These are phyloP conservation scores for Epizoanthus illoricatus DNA, from an alignment of 92 coral and sea anemone species.

Conservation along the genomic window DNA sequence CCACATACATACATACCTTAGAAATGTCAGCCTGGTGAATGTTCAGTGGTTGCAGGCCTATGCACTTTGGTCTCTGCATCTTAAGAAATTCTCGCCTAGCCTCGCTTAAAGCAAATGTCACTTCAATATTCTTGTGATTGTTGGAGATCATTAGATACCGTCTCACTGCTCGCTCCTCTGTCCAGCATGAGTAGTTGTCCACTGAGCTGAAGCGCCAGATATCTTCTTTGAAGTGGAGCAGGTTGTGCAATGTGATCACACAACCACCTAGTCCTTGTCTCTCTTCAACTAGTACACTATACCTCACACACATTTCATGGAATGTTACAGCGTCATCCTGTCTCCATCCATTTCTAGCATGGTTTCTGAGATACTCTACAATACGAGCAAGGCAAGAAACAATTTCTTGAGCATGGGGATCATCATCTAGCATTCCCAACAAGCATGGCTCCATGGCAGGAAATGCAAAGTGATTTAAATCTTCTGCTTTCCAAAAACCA, in stretches of 20 bases:
- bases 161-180: conserved; percentile 59
- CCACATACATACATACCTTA: conserved; percentile 23
- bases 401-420: conserved; percentile 38
- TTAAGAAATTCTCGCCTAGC: conserved; percentile 61
- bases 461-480: conserved; percentile 52
- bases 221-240: conserved; percentile 58
- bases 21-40: conserved; percentile 44
- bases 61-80: conserved; percentile 31
- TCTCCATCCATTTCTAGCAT: conserved; percentile 63
- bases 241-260: conserved; percentile 60
- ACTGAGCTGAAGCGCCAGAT: conserved; percentile 49
- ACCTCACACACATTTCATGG: conserved; percentile 55
- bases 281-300: conserved; percentile 56
- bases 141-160: conserved; percentile 52
- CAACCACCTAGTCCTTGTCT: conserved; percentile 42
- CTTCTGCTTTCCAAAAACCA: conserved; percentile 66
- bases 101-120: conserved; percentile 62
- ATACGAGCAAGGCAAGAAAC: conserved; percentile 57
- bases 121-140: conserved; percentile 69
- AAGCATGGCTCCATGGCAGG: conserved; percentile 58
- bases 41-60: conserved; percentile 16
- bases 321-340: conserved; percentile 48
- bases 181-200: conserved; percentile 69
- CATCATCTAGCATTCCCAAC: conserved; percentile 37
- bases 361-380: conserved; percentile 54